Base-by-base conservation (phyloP, 2,888 invertebrate genomes). In the Aleiodes leptofemur region DNA sequence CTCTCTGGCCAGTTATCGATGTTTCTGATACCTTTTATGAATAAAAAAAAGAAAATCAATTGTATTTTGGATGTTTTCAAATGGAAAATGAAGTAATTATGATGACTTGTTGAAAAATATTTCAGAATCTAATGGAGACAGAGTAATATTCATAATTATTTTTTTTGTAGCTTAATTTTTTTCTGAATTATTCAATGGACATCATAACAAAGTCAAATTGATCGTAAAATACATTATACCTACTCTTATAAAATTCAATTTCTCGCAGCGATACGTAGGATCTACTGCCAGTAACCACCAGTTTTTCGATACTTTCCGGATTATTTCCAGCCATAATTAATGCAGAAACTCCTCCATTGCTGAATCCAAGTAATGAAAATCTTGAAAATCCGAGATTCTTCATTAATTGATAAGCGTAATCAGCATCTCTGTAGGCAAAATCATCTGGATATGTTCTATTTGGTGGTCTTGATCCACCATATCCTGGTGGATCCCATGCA, bases 401-500 rank as follows among this genome's bases (percentile, higher is more conserved):
- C 95, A 97, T 96, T 68, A 97, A 91, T 72, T 93, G 89, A 78
- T 92, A 90, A 13, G 95, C 96, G 78, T 90, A 89, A 38, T 92
- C 91, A 5, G 97, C 96, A 91, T 97, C 97, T 78, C 92, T 92
- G 73, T 93, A 91, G 82, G 93, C 94, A 87, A 96, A 96, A 82
- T 95, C 91, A 0, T 91, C 83, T 0, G 92, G 90, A 86, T 96
- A 97, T n/a, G 92, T 90, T 79, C 95, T 92, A 31, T 93, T 90
- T 0, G 96, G 96, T 0, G 96, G 97, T 78, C 94, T 91, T 77
- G 96, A 96, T 77, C 93, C 93, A 0, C 97, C 97, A 90, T 96
- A 97, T 0, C 97, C 97, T 0, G 96, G 95, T 0, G 97, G 96
- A 89, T 97, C 97, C 95, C 95, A 96, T 0, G 92, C 95, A 8